Percentiles rank a stretch among this genome's conserved stretches.
Conservation (phyloP, 2,113 vertebrate genomes). For the Takifugu flavidus region DNA sequence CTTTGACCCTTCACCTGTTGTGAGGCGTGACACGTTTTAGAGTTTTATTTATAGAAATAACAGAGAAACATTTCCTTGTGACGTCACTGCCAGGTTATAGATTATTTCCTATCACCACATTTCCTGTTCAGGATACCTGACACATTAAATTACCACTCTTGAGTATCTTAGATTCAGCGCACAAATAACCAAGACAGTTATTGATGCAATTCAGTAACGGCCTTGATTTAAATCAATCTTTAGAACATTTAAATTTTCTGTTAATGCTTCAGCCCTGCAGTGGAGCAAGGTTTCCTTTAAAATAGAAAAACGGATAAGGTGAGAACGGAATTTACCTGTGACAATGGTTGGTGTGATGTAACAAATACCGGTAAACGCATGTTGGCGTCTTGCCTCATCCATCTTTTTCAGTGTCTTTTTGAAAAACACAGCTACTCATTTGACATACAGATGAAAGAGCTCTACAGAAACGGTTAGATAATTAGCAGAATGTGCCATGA, state of each 20-base stretch:
- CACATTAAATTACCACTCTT: no score
- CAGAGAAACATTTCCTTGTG: neutral
- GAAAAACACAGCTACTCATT: neutral
- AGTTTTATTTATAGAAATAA: no score
- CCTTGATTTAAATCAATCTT: no score
- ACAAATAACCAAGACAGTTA: no score
- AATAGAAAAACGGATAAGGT: no score
- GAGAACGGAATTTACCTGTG: neutral
- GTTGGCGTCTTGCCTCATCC: neutral
- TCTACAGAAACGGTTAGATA: constrained; percentile 9
- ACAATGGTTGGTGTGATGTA: neutral
- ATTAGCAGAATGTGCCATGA: neutral
- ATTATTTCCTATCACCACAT: neutral
- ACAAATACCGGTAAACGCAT: neutral
- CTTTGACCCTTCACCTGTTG: constrained; percentile 6
- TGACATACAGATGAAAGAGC: neutral
- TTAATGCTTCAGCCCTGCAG: no score
- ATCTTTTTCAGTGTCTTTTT: constrained; percentile 1
- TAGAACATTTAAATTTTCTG: no score
- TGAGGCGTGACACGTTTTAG: neutral
- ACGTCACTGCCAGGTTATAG: neutral
- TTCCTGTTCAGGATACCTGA: neutral
- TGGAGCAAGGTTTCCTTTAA: no score
- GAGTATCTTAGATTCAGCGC: no score
- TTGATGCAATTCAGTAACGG: no score